Evolutionary conservation across 1,140 invertebrate species (phyloP).

Genomic region (Leucophenga varia): DNA sequence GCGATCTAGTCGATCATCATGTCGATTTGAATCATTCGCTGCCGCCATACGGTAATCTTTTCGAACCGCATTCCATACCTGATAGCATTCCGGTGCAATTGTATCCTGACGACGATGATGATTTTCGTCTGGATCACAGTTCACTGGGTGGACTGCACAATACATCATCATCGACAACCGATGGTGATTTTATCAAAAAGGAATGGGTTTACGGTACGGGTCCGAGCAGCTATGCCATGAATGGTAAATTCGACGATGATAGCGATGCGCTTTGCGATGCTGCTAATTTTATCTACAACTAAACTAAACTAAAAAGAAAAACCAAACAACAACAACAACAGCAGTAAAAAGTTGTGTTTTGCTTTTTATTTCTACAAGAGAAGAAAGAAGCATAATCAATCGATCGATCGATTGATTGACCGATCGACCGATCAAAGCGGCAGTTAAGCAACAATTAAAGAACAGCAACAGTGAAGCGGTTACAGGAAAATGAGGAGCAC

Average conservation of each 20-base stretch:
- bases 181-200: slow-evolving; percentile 53
- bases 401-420: too few relatives aligned
- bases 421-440: too few relatives aligned
- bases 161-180: slow-evolving; percentile 47
- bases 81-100: slow-evolving; percentile 50
- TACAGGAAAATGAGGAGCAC: too few relatives aligned
- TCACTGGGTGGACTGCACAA: slow-evolving; percentile 46
- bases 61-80: slow-evolving; percentile 53
- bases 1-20: slow-evolving; percentile 48
- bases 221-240: slow-evolving; percentile 51
- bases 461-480: neutral
- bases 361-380: too few relatives aligned
- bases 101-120: slow-evolving; percentile 52
- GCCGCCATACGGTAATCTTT: slow-evolving; percentile 50
- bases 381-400: too few relatives aligned
- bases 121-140: slow-evolving; percentile 50
- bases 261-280: slow-evolving; percentile 53
- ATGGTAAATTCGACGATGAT: slow-evolving; percentile 52
- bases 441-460: neutral
- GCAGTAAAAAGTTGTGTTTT: too few relatives aligned
- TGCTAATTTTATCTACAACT: slow-evolving; percentile 53
- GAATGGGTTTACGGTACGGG: slow-evolving; percentile 52
- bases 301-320: slow-evolving; percentile 7
- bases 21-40: slow-evolving; percentile 46
- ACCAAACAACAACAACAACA: neutral